These are phyloP conservation scores for Cyphomyrmex costatus DNA, from an alignment of 1,140 invertebrate genomes.

Conservation along the genomic window DNA sequence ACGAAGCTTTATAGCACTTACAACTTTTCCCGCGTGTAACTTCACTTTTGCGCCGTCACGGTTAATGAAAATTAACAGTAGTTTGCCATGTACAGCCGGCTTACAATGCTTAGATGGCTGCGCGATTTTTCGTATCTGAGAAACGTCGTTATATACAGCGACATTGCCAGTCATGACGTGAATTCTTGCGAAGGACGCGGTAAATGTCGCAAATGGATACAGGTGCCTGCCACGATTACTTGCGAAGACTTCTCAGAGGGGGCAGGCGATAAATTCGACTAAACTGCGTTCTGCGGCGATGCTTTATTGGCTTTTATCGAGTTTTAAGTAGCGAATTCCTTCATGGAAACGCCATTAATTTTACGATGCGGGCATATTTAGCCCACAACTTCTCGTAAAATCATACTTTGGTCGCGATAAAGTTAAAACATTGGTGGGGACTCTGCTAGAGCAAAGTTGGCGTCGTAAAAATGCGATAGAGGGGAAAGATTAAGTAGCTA, in stretches of 20 bases:
- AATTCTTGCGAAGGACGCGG: constrained; percentile 31
- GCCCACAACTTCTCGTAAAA: constrained; percentile 84
- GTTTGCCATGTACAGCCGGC: background rate
- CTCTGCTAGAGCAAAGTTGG: constrained; percentile 82
- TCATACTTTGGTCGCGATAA: constrained; percentile 85
- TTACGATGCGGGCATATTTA: constrained; percentile 85
- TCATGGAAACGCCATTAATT: constrained; percentile 86
- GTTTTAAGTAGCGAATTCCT: constrained; percentile 83
- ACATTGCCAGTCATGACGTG: background rate
- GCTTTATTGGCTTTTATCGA: constrained; percentile 86
- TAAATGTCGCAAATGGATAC: constrained; percentile 66
- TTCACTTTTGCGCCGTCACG: constrained; percentile 2
- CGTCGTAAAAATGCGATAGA: constrained; percentile 81
- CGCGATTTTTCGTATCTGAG: constrained; percentile 9
- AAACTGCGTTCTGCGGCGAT: constrained; percentile 76
- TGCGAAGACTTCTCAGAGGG: constrained; percentile 17
- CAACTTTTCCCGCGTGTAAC: constrained; percentile 1
- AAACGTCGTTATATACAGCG: background rate
- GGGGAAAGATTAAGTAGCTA: constrained; percentile 21
- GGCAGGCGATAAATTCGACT: constrained; percentile 72
- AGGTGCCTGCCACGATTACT: constrained; percentile 49
- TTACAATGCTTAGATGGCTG: background rate
- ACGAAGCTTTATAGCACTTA: constrained; percentile 12
- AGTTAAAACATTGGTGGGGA: constrained; percentile 83
- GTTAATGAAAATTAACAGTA: constrained; percentile 53